Evolutionary conservation across 2,888 invertebrate genomes (phyloP), one percentile per base, ranked within the genome.

Genomic region (Biston stratarius): DNA sequence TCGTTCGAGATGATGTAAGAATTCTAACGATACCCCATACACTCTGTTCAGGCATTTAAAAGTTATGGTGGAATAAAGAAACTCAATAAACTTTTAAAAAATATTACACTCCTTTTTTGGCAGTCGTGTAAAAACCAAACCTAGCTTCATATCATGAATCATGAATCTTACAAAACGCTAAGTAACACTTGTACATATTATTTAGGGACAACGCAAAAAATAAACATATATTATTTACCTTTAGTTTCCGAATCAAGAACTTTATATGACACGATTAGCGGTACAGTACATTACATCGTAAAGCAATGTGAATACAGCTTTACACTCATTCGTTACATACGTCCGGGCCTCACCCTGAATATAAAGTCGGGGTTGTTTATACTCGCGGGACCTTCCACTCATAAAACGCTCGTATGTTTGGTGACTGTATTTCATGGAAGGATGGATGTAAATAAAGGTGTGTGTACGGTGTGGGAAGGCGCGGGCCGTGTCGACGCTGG

Each of bases 361-460:
- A 74, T 74, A 72, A 78, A 77, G 73, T 75, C 77, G 78, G 83
- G 85, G 81, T 81, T 84, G 83, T 83, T 84, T 84, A 79, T 77
- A 81, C 76, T 73, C 72, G 70, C 75, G 82, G 76, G 81, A 84
- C 83, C 83, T 88, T 88, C 83, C 83, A 84, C 82, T 85, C 82
- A 77, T 86, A 84, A 87, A 85, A 65, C 80, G 81, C 80, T 77
- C 78, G 81, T 81, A 76, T 78, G 78, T 77, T 83, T 79, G 77
- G 79, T 80, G 83, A 83, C 74, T 80, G 83, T 83, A 75, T 84
- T 87, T 86, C 83, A 86, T 83, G 84, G 84, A 84, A 88, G 83
- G 83, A 86, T 86, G 89, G 83, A 83, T 87, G 90, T 90, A 89
- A 90, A 91, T 91, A 90, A 90, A 90, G 90, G 91, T 85, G 87